Conservation (phyloP, 2,888 invertebrate genomes). For the Caradrina kadenii region DNA sequence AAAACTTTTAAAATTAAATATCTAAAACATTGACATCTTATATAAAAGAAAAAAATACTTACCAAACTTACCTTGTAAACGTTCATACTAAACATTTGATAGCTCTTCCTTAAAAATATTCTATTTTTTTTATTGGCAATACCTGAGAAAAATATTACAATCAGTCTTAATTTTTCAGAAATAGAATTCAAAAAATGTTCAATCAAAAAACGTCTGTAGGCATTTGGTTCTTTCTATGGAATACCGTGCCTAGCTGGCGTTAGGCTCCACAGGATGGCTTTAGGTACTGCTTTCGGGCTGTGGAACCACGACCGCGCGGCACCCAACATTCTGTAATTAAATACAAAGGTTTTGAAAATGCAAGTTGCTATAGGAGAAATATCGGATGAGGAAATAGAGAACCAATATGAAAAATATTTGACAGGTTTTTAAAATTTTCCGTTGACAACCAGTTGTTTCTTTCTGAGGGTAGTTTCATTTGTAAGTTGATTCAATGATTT, state of each 20-base stretch:
- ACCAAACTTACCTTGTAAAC: slow-evolving; percentile 66
- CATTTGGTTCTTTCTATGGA: slow-evolving; percentile 47
- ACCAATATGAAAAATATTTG: no score
- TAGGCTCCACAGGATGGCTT: slow-evolving; percentile 81
- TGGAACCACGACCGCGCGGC: slow-evolving; percentile 77
- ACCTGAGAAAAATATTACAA: slow-evolving; percentile 5
- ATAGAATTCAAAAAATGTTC: neutral
- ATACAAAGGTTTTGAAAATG: neutral
- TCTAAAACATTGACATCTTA: slow-evolving; percentile 49
- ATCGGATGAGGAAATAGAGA: no score
- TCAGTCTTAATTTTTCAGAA: neutral
- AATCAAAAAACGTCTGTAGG: neutral
- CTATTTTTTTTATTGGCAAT: neutral
- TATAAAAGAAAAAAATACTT: slow-evolving; percentile 56
- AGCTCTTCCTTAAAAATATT: slow-evolving; percentile 14
- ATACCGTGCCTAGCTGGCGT: slow-evolving; percentile 83
- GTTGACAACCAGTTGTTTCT: no score
- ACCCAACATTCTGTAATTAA: slow-evolving; percentile 74
- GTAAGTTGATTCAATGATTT: no score
- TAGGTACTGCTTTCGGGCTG: slow-evolving; percentile 75
- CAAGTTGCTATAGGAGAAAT: no score
- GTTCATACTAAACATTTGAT: slow-evolving; percentile 30
- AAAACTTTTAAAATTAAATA: slow-evolving; percentile 19
- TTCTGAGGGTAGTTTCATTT: no score
- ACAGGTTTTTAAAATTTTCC: no score